phyloP scores from a whole-genome alignment of 2,888 invertebrate species.

The Nemapogon koenigi region DNA sequence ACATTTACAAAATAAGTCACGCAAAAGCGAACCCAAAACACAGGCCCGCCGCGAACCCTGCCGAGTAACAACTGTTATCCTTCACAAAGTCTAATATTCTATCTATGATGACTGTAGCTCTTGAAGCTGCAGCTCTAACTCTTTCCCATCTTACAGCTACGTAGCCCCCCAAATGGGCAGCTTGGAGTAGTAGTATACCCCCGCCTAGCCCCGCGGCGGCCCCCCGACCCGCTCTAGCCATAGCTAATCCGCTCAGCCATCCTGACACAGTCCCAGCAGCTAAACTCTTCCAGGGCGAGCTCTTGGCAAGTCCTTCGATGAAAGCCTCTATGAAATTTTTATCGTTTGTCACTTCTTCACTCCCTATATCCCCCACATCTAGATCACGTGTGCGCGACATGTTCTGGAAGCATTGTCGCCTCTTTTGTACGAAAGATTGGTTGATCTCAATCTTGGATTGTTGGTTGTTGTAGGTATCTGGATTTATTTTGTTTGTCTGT shows the following conservation, averaged over 20 bases:
- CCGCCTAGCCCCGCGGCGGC: slow-evolving; percentile 90
- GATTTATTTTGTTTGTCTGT: no score
- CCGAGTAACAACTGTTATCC: slow-evolving; percentile 73
- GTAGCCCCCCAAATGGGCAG: slow-evolving; percentile 88
- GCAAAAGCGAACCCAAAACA: slow-evolving; percentile 80
- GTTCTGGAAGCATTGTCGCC: no score
- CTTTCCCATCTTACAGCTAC: slow-evolving; percentile 89
- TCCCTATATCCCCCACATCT: no score
- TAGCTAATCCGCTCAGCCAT: slow-evolving; percentile 76
- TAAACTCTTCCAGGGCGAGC: slow-evolving; percentile 30
- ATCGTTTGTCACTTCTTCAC: no score
- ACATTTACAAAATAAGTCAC: slow-evolving; percentile 22
- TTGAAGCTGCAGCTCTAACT: slow-evolving; percentile 75
- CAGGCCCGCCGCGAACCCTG: slow-evolving; percentile 85
- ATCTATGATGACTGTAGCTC: slow-evolving; percentile 76
- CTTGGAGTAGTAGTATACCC: slow-evolving; percentile 82
- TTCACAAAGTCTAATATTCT: slow-evolving; percentile 67
- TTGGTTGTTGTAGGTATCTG: no score
- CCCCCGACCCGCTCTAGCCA: slow-evolving; percentile 84
- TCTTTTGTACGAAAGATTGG: no score
- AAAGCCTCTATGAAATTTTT: slow-evolving; percentile 28
- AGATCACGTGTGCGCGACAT: no score
- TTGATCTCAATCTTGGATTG: no score
- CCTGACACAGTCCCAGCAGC: slow-evolving; percentile 38
- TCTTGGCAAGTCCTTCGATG: slow-evolving; percentile 28